Percentiles rank a stretch among this genome's conserved stretches.
Evolutionary conservation across 2,888 invertebrate genomes (phyloP).

Genomic region (Itoplectis maculator): DNA sequence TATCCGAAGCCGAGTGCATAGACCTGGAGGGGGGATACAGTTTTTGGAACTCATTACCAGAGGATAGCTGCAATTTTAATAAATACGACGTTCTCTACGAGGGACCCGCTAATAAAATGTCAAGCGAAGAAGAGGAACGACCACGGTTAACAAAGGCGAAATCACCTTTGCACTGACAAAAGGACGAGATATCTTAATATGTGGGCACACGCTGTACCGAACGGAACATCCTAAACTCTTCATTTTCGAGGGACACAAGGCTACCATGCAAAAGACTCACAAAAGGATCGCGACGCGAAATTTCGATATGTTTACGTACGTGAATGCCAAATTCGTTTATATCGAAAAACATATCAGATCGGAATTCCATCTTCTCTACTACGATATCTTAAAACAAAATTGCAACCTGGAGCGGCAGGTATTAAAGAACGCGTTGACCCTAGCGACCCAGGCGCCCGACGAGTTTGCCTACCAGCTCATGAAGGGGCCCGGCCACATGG

Average conservation of each 20-base stretch:
- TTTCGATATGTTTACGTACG: slow-evolving; percentile 63
- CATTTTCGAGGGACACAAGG: slow-evolving; percentile 43
- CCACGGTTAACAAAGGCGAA: slow-evolving; percentile 36
- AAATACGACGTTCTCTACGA: slow-evolving; percentile 53
- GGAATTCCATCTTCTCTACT: slow-evolving; percentile 66
- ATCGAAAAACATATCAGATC: slow-evolving; percentile 69
- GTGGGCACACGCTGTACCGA: slow-evolving; percentile 54
- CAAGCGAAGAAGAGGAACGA: neutral
- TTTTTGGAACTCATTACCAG: slow-evolving; percentile 54
- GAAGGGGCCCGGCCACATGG: slow-evolving; percentile 73
- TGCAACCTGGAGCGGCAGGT: slow-evolving; percentile 74
- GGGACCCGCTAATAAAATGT: slow-evolving; percentile 32
- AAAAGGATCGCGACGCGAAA: slow-evolving; percentile 25
- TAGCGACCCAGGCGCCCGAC: slow-evolving; percentile 71
- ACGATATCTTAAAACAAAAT: slow-evolving; percentile 69
- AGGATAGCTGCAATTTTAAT: slow-evolving; percentile 42
- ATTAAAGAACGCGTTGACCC: slow-evolving; percentile 70
- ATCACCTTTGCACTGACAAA: slow-evolving; percentile 62
- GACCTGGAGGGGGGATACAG: slow-evolving; percentile 61
- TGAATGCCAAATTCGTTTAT: slow-evolving; percentile 71
- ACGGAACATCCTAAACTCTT: slow-evolving; percentile 68
- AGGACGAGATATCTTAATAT: slow-evolving; percentile 22
- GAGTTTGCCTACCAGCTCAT: slow-evolving; percentile 72
- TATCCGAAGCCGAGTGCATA: slow-evolving; percentile 38
- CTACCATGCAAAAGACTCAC: neutral